These are phyloP conservation scores for Salticus scenicus DNA, from an alignment of 2,888 invertebrate genomes.

Conservation along the genomic window DNA sequence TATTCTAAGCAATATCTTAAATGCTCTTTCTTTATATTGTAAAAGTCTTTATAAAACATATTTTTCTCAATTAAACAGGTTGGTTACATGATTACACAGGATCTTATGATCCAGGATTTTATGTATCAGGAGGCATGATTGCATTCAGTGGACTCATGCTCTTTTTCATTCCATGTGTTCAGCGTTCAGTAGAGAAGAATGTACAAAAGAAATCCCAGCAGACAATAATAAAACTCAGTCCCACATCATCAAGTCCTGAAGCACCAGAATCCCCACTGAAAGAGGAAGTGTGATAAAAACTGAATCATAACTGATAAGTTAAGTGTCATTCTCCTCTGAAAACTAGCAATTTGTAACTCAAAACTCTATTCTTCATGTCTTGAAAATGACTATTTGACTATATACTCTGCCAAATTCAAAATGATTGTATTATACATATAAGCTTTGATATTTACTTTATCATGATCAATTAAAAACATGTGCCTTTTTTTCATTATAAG, in stretches of 20 bases:
- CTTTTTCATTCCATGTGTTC: constrained; percentile 83
- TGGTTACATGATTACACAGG: constrained; percentile 85
- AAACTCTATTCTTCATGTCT: no score
- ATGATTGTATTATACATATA: neutral
- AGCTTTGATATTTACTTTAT: neutral
- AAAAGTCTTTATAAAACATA: no score
- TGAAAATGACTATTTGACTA: neutral
- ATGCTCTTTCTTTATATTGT: no score
- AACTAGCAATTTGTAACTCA: no score
- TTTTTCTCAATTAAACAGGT: constrained; percentile 79
- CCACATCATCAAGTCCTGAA: constrained; percentile 13
- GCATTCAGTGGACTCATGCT: constrained; percentile 91
- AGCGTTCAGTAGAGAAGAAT: neutral
- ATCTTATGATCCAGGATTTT: constrained; percentile 91
- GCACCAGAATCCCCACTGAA: constrained; percentile 1
- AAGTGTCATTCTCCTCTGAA: neutral
- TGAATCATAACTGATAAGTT: no score
- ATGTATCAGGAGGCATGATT: constrained; percentile 89
- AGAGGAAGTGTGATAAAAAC: constrained; percentile 32
- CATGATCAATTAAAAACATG: constrained; percentile 13
- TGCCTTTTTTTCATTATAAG: constrained; percentile 34
- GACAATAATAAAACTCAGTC: neutral
- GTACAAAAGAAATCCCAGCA: neutral
- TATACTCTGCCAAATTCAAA: neutral
- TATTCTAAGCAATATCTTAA: no score